Evolutionary conservation across 2,888 invertebrate genomes (phyloP).

Genomic region (Abrostola tripartita): DNA sequence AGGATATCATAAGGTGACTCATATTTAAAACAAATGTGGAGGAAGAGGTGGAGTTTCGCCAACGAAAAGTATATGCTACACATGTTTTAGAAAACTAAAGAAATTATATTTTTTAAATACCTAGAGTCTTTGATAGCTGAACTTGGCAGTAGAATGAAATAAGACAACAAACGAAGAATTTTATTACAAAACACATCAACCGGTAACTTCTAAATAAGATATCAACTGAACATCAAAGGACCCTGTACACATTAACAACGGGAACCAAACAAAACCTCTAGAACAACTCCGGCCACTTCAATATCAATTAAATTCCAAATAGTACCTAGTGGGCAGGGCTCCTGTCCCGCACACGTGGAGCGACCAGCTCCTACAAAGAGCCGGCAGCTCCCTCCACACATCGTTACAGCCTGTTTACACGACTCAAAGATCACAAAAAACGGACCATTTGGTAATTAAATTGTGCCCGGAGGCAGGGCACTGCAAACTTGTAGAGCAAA

Average conservation of each 20-base stretch:
- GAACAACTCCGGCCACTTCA: constrained; percentile 37
- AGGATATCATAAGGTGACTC: no score
- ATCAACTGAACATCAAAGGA: not conserved
- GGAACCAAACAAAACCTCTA: constrained; percentile 11
- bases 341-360: constrained; percentile 29
- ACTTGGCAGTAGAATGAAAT: no score
- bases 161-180: no score
- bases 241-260: not conserved
- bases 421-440: constrained; percentile 77
- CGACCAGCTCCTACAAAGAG: constrained; percentile 7
- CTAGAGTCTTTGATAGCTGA: no score
- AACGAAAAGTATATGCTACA: no score
- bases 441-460: constrained; percentile 85
- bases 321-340: constrained; percentile 29
- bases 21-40: no score
- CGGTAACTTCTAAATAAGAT: not conserved
- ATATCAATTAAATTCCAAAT: constrained; percentile 54
- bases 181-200: no score
- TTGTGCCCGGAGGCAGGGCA: constrained; percentile 68
- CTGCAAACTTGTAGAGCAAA: constrained; percentile 76
- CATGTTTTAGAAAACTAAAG: no score
- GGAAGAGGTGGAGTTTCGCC: no score
- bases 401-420: constrained; percentile 70
- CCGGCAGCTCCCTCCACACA: constrained; percentile 41
- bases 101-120: no score